Base-by-base conservation (phyloP, 2,797 vertebrate genomes). In the Schizothorax lantsangensis region DNA sequence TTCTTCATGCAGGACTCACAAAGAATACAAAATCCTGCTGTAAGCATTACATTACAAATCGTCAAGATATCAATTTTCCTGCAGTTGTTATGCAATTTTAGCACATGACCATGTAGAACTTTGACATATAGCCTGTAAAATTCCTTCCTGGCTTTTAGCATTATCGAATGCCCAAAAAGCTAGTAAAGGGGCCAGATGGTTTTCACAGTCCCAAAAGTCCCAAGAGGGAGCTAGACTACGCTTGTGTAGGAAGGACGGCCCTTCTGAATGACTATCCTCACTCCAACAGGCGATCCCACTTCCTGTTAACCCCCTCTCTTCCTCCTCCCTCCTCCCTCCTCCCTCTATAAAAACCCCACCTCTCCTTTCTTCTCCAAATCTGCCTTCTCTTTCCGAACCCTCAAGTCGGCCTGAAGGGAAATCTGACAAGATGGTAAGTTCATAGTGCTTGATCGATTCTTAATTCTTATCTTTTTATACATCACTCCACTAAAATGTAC, bases 321-420 rank as follows among this genome's bases (percentile, higher is more conserved):
- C 83, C 81, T 89, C 91, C 88, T 88, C 90, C 91, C 38, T 84
- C 92, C 91, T 90, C 91, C 89, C 87, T 64, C 86, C 30, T 30
- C 30, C 30, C 30, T 64, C 64, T 95, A 94, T 95, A 95, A 90
- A 95, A 93, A 75, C 90, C 59, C 83, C 10, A 89, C 85, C 93
- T 92, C 92, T 90, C 82, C 88, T 88, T 85, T 81, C 85, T 72
- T 75, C 90, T 47, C 8, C 93, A 95, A 87, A 94, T 92, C 92
- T 94, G 89, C 92, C 93, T 94, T 94, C 92, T 92, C 89, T 93
- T 88, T 90, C 94, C 95, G 93, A 95, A 93, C 93, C 87, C 88
- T 91, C 87, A 87, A 91, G 87, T 91, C 88, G 86, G 90, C 81
- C 86, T 86, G 87, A 91, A 91, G 87, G 88, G 87, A 89, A 89